A percentile compares a stretch with the other conserved stretches of the same genome.
These are phyloP conservation scores for Fundulus diaphanus DNA, from an alignment of 2,797 vertebrate species.

Conservation along the genomic window DNA sequence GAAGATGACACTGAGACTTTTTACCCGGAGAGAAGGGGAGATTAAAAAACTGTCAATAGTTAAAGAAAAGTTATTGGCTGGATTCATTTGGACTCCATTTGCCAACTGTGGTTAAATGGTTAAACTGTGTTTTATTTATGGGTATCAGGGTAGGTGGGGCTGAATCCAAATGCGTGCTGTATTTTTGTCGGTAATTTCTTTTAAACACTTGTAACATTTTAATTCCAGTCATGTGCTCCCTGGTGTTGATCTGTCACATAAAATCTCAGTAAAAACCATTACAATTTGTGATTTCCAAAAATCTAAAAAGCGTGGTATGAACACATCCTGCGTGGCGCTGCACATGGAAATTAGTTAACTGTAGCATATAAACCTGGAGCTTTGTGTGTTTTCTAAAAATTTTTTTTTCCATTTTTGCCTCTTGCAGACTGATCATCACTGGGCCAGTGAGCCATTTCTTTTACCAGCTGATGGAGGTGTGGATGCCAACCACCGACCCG, in stretches of 20 bases:
- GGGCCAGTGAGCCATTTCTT: slow-evolving; percentile 89
- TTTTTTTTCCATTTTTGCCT: background rate
- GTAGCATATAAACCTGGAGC: background rate
- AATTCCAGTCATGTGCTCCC: background rate
- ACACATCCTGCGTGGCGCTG: background rate
- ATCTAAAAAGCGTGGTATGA: background rate
- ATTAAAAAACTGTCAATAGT: too few relatives aligned
- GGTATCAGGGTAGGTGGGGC: background rate
- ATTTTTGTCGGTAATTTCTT: background rate
- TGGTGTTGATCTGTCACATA: background rate
- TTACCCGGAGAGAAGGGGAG: too few relatives aligned
- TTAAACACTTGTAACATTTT: background rate
- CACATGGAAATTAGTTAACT: background rate
- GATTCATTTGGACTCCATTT: too few relatives aligned
- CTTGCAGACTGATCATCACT: slow-evolving; percentile 84
- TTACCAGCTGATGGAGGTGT: slow-evolving; percentile 87
- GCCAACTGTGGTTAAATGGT: too few relatives aligned
- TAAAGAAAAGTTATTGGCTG: too few relatives aligned
- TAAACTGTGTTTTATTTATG: background rate
- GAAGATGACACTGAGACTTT: too few relatives aligned
- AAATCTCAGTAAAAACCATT: background rate
- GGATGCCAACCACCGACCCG: slow-evolving; percentile 81
- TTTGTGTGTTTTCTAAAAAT: too few relatives aligned
- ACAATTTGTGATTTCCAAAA: background rate
- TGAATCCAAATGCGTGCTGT: background rate